Evolutionary conservation across 2,888 invertebrate species (phyloP).

Genomic region (Epinotia demarniana): DNA sequence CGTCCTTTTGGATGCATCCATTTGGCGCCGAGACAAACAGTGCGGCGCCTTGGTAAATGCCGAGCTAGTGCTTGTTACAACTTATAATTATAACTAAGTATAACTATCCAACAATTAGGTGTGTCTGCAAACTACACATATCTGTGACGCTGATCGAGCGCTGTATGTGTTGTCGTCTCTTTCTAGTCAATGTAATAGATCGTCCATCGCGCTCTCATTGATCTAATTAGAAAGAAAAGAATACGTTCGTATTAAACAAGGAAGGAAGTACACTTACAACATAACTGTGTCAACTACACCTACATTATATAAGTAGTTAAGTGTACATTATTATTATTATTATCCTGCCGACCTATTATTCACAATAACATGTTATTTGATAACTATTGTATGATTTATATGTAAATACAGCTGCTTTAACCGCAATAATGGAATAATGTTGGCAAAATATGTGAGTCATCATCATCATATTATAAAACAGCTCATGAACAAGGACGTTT

Average conservation of each 20-base stretch:
- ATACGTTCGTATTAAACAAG: background rate
- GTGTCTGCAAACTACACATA: too few relatives aligned
- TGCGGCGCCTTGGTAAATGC: too few relatives aligned
- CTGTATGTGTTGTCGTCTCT: too few relatives aligned
- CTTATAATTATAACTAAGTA: too few relatives aligned
- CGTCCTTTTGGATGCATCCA: too few relatives aligned
- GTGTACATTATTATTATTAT: background rate
- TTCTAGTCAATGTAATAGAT: too few relatives aligned
- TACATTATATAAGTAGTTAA: background rate
- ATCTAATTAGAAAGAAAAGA: too few relatives aligned
- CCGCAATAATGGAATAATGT: conserved; percentile 14
- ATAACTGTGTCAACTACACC: background rate
- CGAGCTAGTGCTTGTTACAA: too few relatives aligned
- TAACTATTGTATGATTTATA: background rate
- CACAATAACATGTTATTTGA: conserved; percentile 20
- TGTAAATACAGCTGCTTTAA: conserved; percentile 12
- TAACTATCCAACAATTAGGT: too few relatives aligned
- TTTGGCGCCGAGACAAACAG: too few relatives aligned
- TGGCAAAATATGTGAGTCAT: conserved; percentile 6
- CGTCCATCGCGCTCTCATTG: too few relatives aligned
- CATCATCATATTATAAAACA: background rate
- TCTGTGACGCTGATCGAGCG: too few relatives aligned
- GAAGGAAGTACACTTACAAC: background rate
- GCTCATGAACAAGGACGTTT: background rate
- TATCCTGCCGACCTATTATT: conserved; percentile 1